Conservation (phyloP, 2,113 vertebrate species). For the mouse (Mus musculus) region GRCm39 chr8:97073501-97074000, state of each 20-base stretch:
- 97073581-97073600: slow-evolving; percentile 85
- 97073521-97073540: slow-evolving; percentile 87
- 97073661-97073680: slow-evolving; percentile 90
- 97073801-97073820: slow-evolving; percentile 88
- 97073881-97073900: slow-evolving; percentile 70
- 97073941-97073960: slow-evolving; percentile 25
- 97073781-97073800: slow-evolving; percentile 84
- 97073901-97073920: slow-evolving; percentile 73
- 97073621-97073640: slow-evolving; percentile 85
- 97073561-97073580: slow-evolving; percentile 89
- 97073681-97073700: slow-evolving; percentile 91
- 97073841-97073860: slow-evolving; percentile 80
- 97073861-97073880: slow-evolving; percentile 57
- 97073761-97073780: slow-evolving; percentile 90
- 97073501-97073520: slow-evolving; percentile 87
- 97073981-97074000: slow-evolving; percentile 47
- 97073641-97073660: slow-evolving; percentile 87
- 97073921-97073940: slow-evolving; percentile 65
- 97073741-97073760: slow-evolving; percentile 91
- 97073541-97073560: slow-evolving; percentile 83
- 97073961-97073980: slow-evolving; percentile 12
- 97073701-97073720: slow-evolving; percentile 92
- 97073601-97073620: slow-evolving; percentile 84
- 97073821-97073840: slow-evolving; percentile 85
- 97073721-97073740: slow-evolving; percentile 92